Evolutionary conservation across 1,140 invertebrate genomes (phyloP).

Genomic region (Trachymyrmex cornetzi): DNA sequence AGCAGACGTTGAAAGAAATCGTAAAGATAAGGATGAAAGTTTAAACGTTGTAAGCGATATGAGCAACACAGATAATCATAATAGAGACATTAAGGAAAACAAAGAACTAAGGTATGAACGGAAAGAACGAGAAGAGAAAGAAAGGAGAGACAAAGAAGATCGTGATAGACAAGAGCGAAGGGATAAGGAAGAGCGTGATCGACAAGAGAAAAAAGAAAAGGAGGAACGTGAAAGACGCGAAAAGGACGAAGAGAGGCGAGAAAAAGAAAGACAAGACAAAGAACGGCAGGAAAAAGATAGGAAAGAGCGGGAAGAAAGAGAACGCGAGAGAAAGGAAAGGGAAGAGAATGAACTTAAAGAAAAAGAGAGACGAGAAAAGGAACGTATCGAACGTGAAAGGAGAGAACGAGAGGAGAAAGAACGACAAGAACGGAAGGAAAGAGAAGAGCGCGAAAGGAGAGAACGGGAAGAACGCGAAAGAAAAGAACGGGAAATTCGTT

Average conservation of each 20-base stretch:
- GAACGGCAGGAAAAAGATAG: slow-evolving; percentile 79
- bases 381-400: slow-evolving; percentile 79
- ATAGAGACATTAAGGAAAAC: slow-evolving; percentile 74
- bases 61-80: slow-evolving; percentile 68
- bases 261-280: slow-evolving; percentile 77
- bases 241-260: slow-evolving; percentile 83
- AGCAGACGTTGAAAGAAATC: slow-evolving; percentile 68
- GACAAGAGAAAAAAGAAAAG: slow-evolving; percentile 79
- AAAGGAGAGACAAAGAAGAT: slow-evolving; percentile 81
- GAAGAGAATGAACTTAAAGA: slow-evolving; percentile 74
- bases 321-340: slow-evolving; percentile 77
- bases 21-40: slow-evolving; percentile 80
- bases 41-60: slow-evolving; percentile 59
- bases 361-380: slow-evolving; percentile 78
- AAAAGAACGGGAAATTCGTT: slow-evolving; percentile 78
- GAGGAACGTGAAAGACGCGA: slow-evolving; percentile 86
- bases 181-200: slow-evolving; percentile 81
- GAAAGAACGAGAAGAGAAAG: slow-evolving; percentile 83
- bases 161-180: slow-evolving; percentile 77
- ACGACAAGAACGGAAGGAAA: slow-evolving; percentile 78
- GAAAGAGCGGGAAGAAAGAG: slow-evolving; percentile 73
- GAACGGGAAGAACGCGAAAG: slow-evolving; percentile 83
- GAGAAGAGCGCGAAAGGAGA: slow-evolving; percentile 84
- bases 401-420: slow-evolving; percentile 81
- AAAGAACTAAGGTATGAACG: slow-evolving; percentile 80